Percentiles rank a stretch among this genome's conserved stretches.
phyloP scores from a whole-genome alignment of 2,888 invertebrate species.

The Megalurothrips usitatus region DNA sequence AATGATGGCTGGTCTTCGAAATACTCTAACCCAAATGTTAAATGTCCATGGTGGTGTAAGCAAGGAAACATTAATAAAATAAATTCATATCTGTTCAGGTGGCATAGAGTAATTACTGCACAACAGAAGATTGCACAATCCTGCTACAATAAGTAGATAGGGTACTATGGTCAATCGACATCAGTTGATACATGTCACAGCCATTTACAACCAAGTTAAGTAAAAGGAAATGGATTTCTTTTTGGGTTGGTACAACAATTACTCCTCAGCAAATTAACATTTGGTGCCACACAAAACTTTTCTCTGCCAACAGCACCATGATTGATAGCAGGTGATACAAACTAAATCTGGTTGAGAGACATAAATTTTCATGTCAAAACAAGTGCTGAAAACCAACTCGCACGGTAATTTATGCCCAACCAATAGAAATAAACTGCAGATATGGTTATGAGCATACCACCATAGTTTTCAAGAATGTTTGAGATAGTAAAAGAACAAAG shows the following conservation, averaged over 20 bases:
- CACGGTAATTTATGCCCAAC: background rate
- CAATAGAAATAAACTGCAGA: background rate
- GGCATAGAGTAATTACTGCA: no score
- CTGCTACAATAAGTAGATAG: no score
- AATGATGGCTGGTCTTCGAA: background rate
- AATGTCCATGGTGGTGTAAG: background rate
- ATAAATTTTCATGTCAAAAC: background rate
- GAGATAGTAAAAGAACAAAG: background rate
- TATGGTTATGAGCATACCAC: background rate
- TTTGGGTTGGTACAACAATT: no score
- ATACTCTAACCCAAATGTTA: background rate
- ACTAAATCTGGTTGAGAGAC: no score
- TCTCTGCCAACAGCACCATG: conserved; percentile 8
- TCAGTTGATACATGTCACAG: no score
- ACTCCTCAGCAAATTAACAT: background rate
- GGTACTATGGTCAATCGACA: no score
- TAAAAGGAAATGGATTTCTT: no score
- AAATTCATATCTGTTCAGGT: background rate
- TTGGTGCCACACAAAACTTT: background rate
- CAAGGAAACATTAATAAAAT: background rate
- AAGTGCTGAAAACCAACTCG: background rate
- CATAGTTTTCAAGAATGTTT: background rate
- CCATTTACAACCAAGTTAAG: no score
- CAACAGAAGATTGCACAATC: no score
- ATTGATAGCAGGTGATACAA: background rate